These are phyloP conservation scores for Aplysia californica DNA, from an alignment of 1,140 invertebrate species.

Conservation along the genomic window DNA sequence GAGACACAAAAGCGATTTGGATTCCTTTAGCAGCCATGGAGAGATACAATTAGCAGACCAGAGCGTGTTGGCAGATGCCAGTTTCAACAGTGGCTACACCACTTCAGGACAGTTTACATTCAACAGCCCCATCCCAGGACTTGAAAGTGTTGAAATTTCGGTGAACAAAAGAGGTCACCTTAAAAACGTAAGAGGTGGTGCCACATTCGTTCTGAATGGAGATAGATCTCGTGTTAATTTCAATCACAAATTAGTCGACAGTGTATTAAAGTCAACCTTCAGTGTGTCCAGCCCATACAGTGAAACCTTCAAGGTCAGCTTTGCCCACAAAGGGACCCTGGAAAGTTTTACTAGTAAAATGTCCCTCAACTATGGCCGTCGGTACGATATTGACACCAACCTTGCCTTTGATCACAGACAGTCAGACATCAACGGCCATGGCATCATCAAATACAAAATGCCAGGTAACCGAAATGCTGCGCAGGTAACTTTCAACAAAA, in stretches of 20 bases:
- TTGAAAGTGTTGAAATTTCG: not conserved
- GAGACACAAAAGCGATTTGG: constrained; percentile 15
- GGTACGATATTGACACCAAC: constrained; percentile 8
- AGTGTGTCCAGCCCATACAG: constrained; percentile 9
- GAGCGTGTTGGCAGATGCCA: not conserved
- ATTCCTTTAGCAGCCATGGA: constrained; percentile 17
- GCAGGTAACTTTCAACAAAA: not conserved
- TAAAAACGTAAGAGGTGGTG: constrained; percentile 4
- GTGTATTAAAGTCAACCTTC: not conserved
- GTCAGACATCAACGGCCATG: not conserved
- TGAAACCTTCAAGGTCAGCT: constrained; percentile 4
- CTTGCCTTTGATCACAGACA: not conserved
- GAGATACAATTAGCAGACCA: constrained; percentile 11
- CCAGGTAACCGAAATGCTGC: not conserved
- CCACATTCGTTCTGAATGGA: not conserved
- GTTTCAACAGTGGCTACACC: not conserved
- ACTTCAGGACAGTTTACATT: not conserved
- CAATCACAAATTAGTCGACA: constrained; percentile 3
- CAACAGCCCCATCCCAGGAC: not conserved
- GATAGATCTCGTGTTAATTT: constrained; percentile 12
- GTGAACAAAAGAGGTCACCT: constrained; percentile 16
- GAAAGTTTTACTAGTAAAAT: not conserved
- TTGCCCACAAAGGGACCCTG: constrained; percentile 11
- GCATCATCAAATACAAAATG: constrained; percentile 20
- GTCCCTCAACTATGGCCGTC: constrained; percentile 4